Evolutionary conservation across 23 tunicate species (phyloP).

Genomic region (Botrylloides violaceus): DNA sequence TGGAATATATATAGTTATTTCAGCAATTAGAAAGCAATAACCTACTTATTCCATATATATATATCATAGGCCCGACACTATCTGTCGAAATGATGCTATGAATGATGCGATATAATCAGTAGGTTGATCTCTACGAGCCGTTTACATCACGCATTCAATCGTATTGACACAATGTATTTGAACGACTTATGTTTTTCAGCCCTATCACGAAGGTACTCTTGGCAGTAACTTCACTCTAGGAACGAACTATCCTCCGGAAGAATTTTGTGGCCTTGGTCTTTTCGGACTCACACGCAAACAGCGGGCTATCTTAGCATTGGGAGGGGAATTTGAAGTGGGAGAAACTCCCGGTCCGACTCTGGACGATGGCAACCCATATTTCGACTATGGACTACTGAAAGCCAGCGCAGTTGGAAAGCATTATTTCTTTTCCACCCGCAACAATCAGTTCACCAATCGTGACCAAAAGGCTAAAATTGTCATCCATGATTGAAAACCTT

Average conservation of each 20-base stretch:
- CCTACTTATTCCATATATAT: too few species aligned
- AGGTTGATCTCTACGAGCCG: too few species aligned
- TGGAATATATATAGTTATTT: too few species aligned
- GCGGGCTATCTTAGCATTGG: not conserved
- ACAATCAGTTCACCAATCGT: conserved; percentile 81
- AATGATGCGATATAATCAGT: too few species aligned
- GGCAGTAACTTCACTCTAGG: conserved; percentile 16
- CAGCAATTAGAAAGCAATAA: too few species aligned
- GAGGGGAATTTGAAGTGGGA: not conserved
- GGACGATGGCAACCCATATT: conserved; percentile 7
- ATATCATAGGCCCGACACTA: too few species aligned
- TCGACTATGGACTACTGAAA: conserved; percentile 4
- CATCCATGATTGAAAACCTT: conserved; percentile 9
- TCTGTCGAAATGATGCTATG: too few species aligned
- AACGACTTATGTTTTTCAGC: too few species aligned
- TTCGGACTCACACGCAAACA: not conserved
- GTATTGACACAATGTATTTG: too few species aligned
- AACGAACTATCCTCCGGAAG: not conserved
- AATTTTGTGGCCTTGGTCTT: not conserved
- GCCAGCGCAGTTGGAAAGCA: conserved; percentile 29
- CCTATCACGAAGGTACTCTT: conserved; percentile 14
- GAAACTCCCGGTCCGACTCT: conserved; percentile 17
- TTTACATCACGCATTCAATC: too few species aligned
- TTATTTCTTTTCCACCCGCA: conserved; percentile 77
- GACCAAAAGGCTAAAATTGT: conserved; percentile 68